These are phyloP conservation scores for Microtus richardsoni DNA, from an alignment of 2,113 vertebrate genomes.

Conservation along the genomic window DNA sequence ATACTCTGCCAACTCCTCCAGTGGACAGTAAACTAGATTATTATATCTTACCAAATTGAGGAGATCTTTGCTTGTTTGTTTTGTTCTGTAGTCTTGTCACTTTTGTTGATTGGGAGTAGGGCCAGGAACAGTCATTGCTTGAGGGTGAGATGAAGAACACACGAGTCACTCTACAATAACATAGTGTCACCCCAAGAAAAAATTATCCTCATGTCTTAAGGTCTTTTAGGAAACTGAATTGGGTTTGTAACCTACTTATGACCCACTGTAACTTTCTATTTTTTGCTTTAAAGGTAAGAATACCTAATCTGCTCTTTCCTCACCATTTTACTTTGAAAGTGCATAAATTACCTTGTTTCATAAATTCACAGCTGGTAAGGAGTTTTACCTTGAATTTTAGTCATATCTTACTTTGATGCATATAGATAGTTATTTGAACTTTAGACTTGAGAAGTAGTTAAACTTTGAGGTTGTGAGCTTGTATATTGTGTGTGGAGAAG, in stretches of 20 bases:
- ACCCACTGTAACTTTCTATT: background rate
- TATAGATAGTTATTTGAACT: background rate
- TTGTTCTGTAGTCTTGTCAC: background rate
- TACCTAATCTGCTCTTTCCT: background rate
- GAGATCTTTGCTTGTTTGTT: background rate
- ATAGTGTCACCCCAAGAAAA: too few species aligned
- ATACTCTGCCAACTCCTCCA: background rate
- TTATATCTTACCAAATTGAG: background rate
- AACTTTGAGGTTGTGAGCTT: background rate
- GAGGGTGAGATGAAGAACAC: background rate
- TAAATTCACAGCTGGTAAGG: background rate
- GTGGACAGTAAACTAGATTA: background rate
- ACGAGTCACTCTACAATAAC: background rate
- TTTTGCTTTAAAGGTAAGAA: background rate
- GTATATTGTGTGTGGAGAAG: background rate
- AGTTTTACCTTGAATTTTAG: background rate
- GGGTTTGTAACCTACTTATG: background rate
- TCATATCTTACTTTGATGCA: background rate
- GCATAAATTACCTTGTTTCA: background rate
- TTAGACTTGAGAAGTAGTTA: background rate
- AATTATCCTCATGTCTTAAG: background rate
- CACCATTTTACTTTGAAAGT: background rate
- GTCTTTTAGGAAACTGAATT: background rate
- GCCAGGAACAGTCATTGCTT: background rate
- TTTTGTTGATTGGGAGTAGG: background rate